These are phyloP conservation scores for Gallinago solitaria DNA, from an alignment of 2,797 vertebrate genomes.

Conservation along the genomic window DNA sequence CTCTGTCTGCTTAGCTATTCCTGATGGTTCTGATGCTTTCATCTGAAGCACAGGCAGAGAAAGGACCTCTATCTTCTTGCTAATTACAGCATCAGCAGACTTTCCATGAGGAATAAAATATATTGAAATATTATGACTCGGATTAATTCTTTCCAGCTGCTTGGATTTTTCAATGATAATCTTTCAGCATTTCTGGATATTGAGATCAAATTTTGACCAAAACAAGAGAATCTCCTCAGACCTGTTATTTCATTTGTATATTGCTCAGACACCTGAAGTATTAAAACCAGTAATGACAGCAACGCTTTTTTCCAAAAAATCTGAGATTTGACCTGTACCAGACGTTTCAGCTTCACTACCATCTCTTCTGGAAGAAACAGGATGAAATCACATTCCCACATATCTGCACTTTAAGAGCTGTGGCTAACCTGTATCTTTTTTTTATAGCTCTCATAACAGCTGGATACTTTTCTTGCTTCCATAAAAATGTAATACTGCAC, in stretches of 20 bases:
- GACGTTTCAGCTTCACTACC: neutral
- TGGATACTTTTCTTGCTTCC: conserved; percentile 35
- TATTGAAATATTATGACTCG: neutral
- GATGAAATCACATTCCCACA: neutral
- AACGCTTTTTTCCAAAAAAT: neutral
- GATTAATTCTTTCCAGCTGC: neutral
- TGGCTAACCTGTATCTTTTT: conserved; percentile 32
- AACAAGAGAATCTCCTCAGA: neutral
- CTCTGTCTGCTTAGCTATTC: neutral
- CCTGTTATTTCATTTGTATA: neutral
- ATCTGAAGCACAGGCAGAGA: neutral
- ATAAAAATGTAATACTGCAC: conserved; percentile 38
- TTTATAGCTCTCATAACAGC: conserved; percentile 31
- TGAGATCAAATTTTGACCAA: neutral
- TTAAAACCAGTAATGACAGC: neutral
- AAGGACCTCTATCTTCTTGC: neutral
- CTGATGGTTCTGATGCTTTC: neutral
- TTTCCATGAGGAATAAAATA: neutral
- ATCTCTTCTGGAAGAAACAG: neutral
- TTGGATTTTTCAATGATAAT: neutral
- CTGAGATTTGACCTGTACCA: neutral
- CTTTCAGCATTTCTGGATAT: neutral
- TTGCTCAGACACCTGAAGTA: neutral
- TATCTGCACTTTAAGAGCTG: conserved; percentile 33
- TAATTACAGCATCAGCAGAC: neutral